Evolutionary conservation across 2,113 vertebrate species (phyloP).

Genomic region (Dicerorhinus sumatrensis): DNA sequence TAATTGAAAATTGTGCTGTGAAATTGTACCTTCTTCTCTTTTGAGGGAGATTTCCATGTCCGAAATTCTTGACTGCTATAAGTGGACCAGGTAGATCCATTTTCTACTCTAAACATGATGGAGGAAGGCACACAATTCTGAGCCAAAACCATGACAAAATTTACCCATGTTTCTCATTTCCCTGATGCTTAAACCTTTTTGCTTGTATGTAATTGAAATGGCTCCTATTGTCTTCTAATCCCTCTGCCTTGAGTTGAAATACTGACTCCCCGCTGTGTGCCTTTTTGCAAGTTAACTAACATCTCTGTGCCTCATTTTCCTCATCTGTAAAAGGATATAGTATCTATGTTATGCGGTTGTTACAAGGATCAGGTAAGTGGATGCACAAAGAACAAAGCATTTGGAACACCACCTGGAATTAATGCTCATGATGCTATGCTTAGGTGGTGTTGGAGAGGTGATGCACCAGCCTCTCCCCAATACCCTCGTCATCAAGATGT

Average conservation of each 20-base stretch:
- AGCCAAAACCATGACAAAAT: neutral
- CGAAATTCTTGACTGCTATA: neutral
- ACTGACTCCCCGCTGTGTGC: neutral
- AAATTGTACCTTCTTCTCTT: conserved; percentile 19
- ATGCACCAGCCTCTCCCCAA: neutral
- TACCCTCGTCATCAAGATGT: neutral
- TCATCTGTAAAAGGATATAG: neutral
- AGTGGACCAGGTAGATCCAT: neutral
- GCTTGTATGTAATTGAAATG: neutral
- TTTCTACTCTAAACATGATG: neutral
- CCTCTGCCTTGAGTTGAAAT: neutral
- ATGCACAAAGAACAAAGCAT: neutral
- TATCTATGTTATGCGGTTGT: neutral
- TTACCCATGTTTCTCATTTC: neutral
- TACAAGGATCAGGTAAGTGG: neutral
- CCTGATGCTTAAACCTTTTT: neutral
- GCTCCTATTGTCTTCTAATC: neutral
- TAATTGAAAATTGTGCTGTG: neutral
- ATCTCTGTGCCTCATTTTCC: neutral
- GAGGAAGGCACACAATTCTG: neutral
- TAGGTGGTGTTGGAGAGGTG: neutral
- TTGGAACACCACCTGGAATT: neutral
- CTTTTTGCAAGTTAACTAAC: neutral
- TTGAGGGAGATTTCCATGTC: neutral
- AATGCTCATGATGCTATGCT: neutral